Percentiles rank a stretch among this genome's conserved stretches.
phyloP scores from a whole-genome alignment of 2,888 invertebrate genomes.

The Lasioglossum pauxillum region DNA sequence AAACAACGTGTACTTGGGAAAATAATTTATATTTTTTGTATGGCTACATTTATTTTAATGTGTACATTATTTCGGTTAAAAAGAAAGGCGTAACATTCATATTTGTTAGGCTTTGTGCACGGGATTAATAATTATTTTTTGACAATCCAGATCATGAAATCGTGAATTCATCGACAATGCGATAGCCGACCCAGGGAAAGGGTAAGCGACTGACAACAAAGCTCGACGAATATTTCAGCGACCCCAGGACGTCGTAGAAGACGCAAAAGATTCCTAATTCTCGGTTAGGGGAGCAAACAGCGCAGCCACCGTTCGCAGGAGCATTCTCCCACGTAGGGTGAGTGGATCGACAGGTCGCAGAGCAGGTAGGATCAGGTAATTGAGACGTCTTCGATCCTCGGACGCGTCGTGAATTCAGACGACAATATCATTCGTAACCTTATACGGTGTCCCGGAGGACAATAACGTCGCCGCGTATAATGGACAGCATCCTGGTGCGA shows the following conservation, averaged over 20 bases:
- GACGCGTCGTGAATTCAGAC: constrained; percentile 53
- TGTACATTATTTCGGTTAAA: too few relatives aligned
- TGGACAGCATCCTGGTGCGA: constrained; percentile 66
- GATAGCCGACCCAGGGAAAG: neutral
- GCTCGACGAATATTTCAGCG: neutral
- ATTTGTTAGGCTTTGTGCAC: too few relatives aligned
- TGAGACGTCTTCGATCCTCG: constrained; percentile 75
- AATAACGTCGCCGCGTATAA: constrained; percentile 65
- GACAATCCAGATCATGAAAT: neutral
- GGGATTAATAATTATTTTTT: too few relatives aligned
- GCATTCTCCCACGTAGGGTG: constrained; percentile 54
- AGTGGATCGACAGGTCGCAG: constrained; percentile 67
- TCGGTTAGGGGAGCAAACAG: neutral
- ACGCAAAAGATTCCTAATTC: constrained; percentile 14
- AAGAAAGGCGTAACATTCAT: too few relatives aligned
- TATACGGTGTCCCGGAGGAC: constrained; percentile 68
- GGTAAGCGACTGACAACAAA: neutral
- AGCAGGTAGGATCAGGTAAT: constrained; percentile 75
- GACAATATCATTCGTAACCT: constrained; percentile 72
- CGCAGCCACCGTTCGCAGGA: neutral
- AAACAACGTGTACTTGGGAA: neutral
- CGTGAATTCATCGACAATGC: neutral
- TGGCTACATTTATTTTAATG: too few relatives aligned
- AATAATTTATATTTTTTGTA: too few relatives aligned
- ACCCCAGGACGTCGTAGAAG: neutral